phyloP scores from a whole-genome alignment of 2,113 vertebrate species.

The Cathartes aura region DNA sequence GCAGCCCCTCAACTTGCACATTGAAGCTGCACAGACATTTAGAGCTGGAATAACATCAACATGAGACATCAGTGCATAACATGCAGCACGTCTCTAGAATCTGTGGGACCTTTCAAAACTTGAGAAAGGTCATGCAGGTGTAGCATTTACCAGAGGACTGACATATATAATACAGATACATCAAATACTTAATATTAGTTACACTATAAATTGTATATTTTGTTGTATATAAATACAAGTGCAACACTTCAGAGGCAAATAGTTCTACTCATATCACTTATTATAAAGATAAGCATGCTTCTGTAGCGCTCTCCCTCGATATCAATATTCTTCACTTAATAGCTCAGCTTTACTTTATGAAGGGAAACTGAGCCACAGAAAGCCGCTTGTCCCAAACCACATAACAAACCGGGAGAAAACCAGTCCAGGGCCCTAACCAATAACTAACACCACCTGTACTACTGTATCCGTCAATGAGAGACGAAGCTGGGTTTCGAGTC shows the following conservation, averaged over 20 bases:
- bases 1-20: neutral
- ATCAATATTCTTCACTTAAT: neutral
- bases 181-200: neutral
- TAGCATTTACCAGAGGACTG: neutral
- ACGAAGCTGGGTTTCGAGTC: rapidly evolving
- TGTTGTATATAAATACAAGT: neutral
- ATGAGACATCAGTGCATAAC: rapidly evolving
- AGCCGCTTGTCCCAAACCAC: neutral
- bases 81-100: rapidly evolving
- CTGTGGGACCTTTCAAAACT: neutral
- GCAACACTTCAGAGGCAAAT: neutral
- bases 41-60: neutral
- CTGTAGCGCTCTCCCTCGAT: neutral
- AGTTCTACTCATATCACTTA: neutral
- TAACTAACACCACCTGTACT: neutral
- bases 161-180: neutral
- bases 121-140: neutral
- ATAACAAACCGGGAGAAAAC: neutral
- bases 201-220: neutral
- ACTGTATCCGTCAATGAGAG: too few relatives aligned
- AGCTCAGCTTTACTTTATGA: neutral
- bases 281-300: neutral
- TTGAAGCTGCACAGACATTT: neutral
- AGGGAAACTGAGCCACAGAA: neutral
- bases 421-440: neutral